Evolutionary conservation across 2,797 vertebrate genomes (phyloP).

Genomic region (Menidia menidia): DNA sequence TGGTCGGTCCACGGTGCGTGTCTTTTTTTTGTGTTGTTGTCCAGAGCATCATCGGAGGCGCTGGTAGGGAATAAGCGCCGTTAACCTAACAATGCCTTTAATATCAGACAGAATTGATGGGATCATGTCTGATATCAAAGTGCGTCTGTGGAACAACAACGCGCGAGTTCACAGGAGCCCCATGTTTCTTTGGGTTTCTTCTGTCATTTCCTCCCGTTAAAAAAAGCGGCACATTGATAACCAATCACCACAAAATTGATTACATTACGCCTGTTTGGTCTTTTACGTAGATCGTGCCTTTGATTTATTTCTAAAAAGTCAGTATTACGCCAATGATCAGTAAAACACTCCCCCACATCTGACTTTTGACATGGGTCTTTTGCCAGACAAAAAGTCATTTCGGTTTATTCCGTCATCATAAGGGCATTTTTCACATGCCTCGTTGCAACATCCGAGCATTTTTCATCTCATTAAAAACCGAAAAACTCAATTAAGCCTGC

Average conservation of each 20-base stretch:
- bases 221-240: not conserved
- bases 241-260: not conserved
- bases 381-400: not conserved
- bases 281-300: not conserved
- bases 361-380: not conserved
- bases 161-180: too few relatives aligned
- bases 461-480: constrained; percentile 36
- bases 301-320: too few relatives aligned
- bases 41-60: constrained; percentile 60
- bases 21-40: constrained; percentile 47
- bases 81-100: not conserved
- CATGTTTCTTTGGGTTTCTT: not conserved
- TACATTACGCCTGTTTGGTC: not conserved
- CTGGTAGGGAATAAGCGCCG: constrained; percentile 20
- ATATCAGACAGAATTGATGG: not conserved
- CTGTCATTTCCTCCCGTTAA: not conserved
- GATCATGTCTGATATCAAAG: not conserved
- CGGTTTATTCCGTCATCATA: constrained; percentile 5
- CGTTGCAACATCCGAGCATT: constrained; percentile 20
- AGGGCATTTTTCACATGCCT: constrained; percentile 16
- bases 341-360: not conserved
- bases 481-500: constrained; percentile 53
- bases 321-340: not conserved
- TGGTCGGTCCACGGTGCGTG: constrained; percentile 41
- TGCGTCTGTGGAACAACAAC: not conserved